phyloP scores from a whole-genome alignment of 1,140 invertebrate genomes.

The Diplogasteroides magnus region DNA sequence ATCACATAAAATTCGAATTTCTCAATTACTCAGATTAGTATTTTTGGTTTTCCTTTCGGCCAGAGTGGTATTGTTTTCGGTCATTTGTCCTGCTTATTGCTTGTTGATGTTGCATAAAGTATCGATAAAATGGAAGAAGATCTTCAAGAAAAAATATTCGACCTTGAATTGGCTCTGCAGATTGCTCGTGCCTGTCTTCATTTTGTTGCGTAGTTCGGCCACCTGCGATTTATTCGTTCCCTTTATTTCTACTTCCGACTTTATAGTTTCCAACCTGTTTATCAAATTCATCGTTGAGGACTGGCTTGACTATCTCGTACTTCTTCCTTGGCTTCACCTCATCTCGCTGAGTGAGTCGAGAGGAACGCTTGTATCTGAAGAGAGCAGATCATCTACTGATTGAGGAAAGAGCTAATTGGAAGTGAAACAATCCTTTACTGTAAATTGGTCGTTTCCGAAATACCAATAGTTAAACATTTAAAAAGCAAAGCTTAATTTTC shows the following conservation, averaged over 20 bases:
- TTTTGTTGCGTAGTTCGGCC: constrained; percentile 28
- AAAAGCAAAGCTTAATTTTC: not conserved
- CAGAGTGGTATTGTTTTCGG: no score
- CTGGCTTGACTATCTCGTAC: constrained; percentile 45
- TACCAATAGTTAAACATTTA: not conserved
- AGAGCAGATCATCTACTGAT: not conserved
- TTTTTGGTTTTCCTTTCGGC: no score
- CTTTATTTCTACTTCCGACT: not conserved
- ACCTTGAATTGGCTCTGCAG: constrained; percentile 25
- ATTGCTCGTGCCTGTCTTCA: constrained; percentile 28
- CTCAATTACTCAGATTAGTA: no score
- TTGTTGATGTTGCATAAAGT: no score
- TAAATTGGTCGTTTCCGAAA: not conserved
- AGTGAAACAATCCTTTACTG: not conserved
- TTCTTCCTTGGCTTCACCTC: constrained; percentile 36
- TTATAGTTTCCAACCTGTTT: constrained; percentile 37
- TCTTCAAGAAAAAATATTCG: not conserved
- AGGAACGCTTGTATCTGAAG: constrained; percentile 49
- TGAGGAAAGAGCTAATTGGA: not conserved
- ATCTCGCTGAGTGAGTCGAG: constrained; percentile 31
- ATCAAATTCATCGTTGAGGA: constrained; percentile 48
- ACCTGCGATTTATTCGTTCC: constrained; percentile 21
- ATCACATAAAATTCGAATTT: not conserved
- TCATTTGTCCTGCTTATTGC: no score
- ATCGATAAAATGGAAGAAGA: no score